These are phyloP conservation scores for Hybognathus amarus DNA, from an alignment of 2,797 vertebrate genomes.

Conservation along the genomic window DNA sequence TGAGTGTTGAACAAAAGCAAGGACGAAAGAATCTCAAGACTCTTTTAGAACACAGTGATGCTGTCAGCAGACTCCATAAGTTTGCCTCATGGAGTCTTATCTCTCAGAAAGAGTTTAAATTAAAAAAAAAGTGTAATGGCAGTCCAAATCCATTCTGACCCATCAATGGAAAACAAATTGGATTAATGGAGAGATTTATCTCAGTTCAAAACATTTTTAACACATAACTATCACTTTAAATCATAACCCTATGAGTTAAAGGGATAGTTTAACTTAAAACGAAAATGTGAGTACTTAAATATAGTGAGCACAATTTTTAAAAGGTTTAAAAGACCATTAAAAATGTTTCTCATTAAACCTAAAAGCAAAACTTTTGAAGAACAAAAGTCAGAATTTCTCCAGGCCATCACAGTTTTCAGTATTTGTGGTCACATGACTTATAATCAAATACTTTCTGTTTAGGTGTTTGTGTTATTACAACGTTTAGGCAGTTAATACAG, in stretches of 20 bases:
- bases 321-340: neutral
- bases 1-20: slow-evolving; percentile 38
- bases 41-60: slow-evolving; percentile 47
- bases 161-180: slow-evolving; percentile 11
- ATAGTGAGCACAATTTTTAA: neutral
- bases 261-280: neutral
- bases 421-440: neutral
- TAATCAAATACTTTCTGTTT: neutral
- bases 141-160: slow-evolving; percentile 11
- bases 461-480: neutral
- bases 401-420: neutral
- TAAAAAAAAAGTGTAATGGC: slow-evolving; percentile 11
- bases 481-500: neutral
- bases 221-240: neutral
- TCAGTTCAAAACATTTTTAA: slow-evolving; percentile 1
- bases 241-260: neutral
- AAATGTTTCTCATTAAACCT: neutral
- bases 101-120: slow-evolving; percentile 1
- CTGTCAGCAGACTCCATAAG: slow-evolving; percentile 36
- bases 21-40: slow-evolving; percentile 33
- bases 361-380: neutral
- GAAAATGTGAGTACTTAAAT: too few species aligned
- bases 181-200: neutral
- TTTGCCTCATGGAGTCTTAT: neutral
- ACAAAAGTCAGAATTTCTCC: neutral